Percentiles rank a stretch among this genome's conserved stretches.
These are phyloP conservation scores for Prolemur simus DNA, from an alignment of 2,113 vertebrate genomes.

Conservation along the genomic window DNA sequence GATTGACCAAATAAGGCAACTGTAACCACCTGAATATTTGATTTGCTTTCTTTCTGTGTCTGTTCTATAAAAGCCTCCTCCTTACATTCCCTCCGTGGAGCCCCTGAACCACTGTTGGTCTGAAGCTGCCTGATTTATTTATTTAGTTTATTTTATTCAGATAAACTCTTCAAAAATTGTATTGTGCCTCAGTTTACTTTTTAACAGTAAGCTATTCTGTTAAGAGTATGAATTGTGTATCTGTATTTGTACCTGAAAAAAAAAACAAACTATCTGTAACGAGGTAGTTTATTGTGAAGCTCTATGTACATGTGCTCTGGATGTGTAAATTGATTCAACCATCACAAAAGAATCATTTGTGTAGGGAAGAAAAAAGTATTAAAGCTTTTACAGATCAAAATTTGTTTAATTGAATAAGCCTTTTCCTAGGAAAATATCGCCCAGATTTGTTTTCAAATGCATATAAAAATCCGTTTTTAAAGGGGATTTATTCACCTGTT, in stretches of 20 bases:
- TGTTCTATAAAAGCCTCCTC: not conserved
- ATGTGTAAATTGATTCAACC: conserved; percentile 9
- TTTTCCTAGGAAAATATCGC: conserved; percentile 28
- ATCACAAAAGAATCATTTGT: not conserved
- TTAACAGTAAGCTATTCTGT: not conserved
- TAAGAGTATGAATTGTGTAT: conserved; percentile 24
- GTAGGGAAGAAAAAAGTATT: not conserved
- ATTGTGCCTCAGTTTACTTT: not conserved
- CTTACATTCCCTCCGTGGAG: not conserved
- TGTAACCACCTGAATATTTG: not conserved
- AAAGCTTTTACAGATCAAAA: conserved; percentile 39
- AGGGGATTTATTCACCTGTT: not conserved
- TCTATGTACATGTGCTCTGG: not conserved
- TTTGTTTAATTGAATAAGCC: conserved; percentile 40
- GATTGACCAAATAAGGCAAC: not conserved
- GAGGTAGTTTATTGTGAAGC: not conserved
- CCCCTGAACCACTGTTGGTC: not conserved
- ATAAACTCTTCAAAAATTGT: not conserved
- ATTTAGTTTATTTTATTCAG: not conserved
- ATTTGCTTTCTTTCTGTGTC: not conserved
- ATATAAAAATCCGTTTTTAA: not conserved
- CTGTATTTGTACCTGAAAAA: not conserved
- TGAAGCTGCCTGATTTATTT: too few relatives aligned
- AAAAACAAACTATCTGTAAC: conserved; percentile 22
- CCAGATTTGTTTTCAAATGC: conserved; percentile 40